Conservation (phyloP, 2,888 invertebrate genomes). For the Morinoia aosen region DNA sequence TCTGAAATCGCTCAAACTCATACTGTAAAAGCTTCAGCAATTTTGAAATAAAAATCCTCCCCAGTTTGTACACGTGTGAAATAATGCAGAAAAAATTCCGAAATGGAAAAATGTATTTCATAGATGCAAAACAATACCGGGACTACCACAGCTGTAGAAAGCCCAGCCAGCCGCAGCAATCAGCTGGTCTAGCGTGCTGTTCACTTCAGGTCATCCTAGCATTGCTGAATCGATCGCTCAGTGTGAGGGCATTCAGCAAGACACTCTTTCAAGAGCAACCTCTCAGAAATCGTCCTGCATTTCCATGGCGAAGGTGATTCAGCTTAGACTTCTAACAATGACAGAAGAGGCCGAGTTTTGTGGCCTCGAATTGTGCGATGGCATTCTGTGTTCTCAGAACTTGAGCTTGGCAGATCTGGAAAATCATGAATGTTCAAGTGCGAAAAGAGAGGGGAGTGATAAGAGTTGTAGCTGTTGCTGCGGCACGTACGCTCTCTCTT, state of each 20-base stretch:
- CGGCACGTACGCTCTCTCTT: neutral
- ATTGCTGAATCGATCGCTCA: neutral
- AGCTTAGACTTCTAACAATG: neutral
- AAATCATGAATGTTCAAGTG: neutral
- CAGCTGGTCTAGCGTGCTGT: neutral
- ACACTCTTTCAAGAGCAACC: neutral
- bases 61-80: neutral
- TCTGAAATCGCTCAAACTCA: neutral
- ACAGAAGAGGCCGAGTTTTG: neutral
- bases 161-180: neutral
- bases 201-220: neutral
- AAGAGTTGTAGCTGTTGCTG: neutral
- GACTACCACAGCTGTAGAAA: neutral
- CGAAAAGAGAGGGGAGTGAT: neutral
- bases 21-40: too few relatives aligned
- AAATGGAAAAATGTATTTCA: neutral
- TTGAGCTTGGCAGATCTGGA: neutral
- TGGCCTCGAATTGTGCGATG: neutral
- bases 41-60: neutral
- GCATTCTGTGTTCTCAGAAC: constrained; percentile 3
- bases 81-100: neutral
- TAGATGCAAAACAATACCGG: neutral
- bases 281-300: neutral
- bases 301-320: neutral
- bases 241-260: neutral